Conservation (phyloP, 2,113 vertebrate species). For the Muscicapa adusta region DNA sequence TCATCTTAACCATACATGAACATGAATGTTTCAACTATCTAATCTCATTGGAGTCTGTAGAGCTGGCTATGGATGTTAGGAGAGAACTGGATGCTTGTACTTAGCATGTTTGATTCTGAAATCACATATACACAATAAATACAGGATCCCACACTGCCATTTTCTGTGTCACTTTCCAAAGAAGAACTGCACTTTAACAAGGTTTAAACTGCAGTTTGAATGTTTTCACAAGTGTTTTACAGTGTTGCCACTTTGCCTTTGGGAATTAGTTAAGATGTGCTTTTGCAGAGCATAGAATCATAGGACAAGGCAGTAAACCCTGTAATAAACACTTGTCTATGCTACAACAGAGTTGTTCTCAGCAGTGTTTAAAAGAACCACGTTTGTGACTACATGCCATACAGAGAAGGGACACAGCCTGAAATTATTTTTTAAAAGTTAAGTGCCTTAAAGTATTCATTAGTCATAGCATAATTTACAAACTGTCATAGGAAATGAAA, state of each 20-base stretch:
- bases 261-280: constrained; percentile 63
- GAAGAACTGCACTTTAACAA: not conserved
- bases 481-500: not conserved
- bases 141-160: constrained; percentile 16
- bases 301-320: constrained; percentile 54
- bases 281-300: constrained; percentile 55
- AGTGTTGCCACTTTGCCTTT: constrained; percentile 61
- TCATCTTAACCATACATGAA: not conserved
- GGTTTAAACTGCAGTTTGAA: constrained; percentile 49
- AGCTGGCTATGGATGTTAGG: not conserved
- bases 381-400: not conserved
- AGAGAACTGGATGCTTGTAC: not conserved
- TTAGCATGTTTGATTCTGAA: constrained; percentile 11
- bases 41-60: not conserved
- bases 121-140: constrained; percentile 36
- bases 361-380: constrained; percentile 23
- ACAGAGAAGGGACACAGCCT: not conserved
- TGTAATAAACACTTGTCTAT: constrained; percentile 62
- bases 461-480: not conserved
- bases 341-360: constrained; percentile 29
- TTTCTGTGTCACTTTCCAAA: constrained; percentile 18
- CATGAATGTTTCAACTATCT: not conserved
- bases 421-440: not conserved
- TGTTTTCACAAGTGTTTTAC: constrained; percentile 54
- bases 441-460: not conserved